Base-by-base conservation (phyloP, 1,140 invertebrate genomes). In the Lucilia cuprina region DNA sequence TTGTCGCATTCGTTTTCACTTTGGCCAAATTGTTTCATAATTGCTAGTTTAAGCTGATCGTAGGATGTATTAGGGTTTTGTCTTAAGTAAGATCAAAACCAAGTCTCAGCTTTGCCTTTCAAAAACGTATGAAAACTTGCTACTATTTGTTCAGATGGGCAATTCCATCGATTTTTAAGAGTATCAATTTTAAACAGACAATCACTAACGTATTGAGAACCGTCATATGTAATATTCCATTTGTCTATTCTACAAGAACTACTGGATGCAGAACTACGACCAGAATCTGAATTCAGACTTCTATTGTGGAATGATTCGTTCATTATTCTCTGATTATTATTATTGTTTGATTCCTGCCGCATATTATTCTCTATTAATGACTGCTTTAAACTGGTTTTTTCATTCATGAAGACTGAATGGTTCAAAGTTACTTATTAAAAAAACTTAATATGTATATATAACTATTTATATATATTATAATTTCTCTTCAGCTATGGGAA, bases 1-100 rank as follows among this genome's bases (percentile, higher is more conserved):
- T 70, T 83, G 17, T 83, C 65, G 12, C n/a, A 83, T 13, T 83
- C 82, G 41, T 25, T 47, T 83, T 74, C 70, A 41, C 9, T 8
- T 9, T 34, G 17, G 8, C 70, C 30, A 47, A 83, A 83, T 19
- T 83, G 82, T n/a, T 30, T 25, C 19, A 17, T 74, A 13, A 83
- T n/a, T 10, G 60, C 82, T 21, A 34, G 0, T n/a, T 49, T 74
- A 0, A 83, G 14, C 17, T 21, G 17, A 9, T 7, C 13, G 8
- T 25, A 74, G 8, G 19, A 3, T 41, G 30, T 47, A 19, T 34
- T 30, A n/a, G 30, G 3, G 35, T 8, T 7, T 30, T 74, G 19
- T 47, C 35, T 25, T 5, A 47, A 34, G 19, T 74, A 35, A 5
- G 14, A 30, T 65, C 82, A 83, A 50, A 83, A 83, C 82, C 82